phyloP scores from a whole-genome alignment of 2,888 invertebrate genomes.

The Aquatica leii region DNA sequence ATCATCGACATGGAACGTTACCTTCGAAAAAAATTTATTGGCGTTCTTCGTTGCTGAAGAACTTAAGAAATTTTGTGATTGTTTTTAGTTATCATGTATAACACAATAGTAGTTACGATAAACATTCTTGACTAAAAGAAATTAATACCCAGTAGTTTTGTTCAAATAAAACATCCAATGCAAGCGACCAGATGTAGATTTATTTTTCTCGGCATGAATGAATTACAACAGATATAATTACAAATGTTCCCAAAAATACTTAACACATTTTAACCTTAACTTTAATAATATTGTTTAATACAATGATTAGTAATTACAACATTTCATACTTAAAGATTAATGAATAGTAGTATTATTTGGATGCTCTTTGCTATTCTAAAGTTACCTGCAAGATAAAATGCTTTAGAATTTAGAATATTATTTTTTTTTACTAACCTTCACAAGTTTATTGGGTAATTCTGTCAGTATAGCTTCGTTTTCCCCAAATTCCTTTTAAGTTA shows the following conservation, averaged over 20 bases:
- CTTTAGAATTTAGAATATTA: not conserved
- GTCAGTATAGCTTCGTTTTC: constrained; percentile 66
- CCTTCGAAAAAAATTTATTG: too few species aligned
- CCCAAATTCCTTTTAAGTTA: constrained; percentile 82
- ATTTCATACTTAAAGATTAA: constrained; percentile 42
- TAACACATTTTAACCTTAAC: constrained; percentile 48
- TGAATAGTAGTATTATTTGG: constrained; percentile 32
- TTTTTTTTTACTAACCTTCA: constrained; percentile 39
- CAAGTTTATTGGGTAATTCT: constrained; percentile 45
- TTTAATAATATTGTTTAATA: constrained; percentile 46
- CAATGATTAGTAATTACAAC: constrained; percentile 41
- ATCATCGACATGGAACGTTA: too few species aligned
- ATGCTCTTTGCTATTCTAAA: constrained; percentile 38
- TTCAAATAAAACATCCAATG: constrained; percentile 7
- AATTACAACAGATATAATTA: constrained; percentile 50
- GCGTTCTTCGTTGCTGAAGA: too few species aligned
- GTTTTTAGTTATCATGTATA: too few species aligned
- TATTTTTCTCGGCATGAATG: constrained; percentile 44
- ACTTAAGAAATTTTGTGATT: too few species aligned
- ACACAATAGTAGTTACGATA: too few species aligned
- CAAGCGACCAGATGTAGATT: constrained; percentile 38
- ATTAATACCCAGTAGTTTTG: too few species aligned
- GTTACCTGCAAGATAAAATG: constrained; percentile 33
- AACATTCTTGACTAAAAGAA: too few species aligned
- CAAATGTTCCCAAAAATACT: constrained; percentile 55